Base-by-base conservation (phyloP, 1,140 invertebrate species). In the Achroia grisella region DNA sequence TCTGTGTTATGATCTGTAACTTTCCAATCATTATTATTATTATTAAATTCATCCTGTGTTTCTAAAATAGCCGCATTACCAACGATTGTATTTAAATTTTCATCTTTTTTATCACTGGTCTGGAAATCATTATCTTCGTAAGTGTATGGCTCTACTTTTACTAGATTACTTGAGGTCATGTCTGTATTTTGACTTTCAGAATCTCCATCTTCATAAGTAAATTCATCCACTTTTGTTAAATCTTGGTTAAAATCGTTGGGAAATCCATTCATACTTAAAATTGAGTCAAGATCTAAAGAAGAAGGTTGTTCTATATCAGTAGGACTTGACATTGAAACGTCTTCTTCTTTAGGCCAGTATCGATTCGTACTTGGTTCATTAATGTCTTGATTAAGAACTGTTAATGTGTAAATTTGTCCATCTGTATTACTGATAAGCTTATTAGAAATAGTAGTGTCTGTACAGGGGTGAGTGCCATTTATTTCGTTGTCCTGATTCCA, bases 1-100 rank as follows among this genome's bases (percentile, higher is more conserved):
- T 89, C 81, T 11, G 84, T 85, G 69, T 93, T 92, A 66, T 92
- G 89, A 65, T 93, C 90, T 1, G 90, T 89, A 41, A 92, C 84
- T 60, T 93, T 93, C 92, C 92, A 93, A 61, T 93, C 92, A 78
- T 94, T 93, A 67, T 94, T 93, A 54, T 93, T 93, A 59, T 93
- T 93, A 47, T 91, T 90, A 43, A 89, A 89, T 64, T 88, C 86
- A 10, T 83, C 80, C 65, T 86, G 86, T 30, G 72, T 85, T 62
- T 88, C 87, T 60, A 89, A 65, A 72, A 88, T 59, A 58, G 58
- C 62, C 10, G 87, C 64, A 56, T 87, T 86, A 53, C 77, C 58
- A 61, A 90, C 80, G 49, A 87, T 45, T 53, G 86, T 53, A 52
- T 66, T 81, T 34, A 65, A 60, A 53, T 71, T 54, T 41, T 82